Evolutionary conservation across 1,140 invertebrate genomes (phyloP).

Genomic region (Elymnias hypermnestra): DNA sequence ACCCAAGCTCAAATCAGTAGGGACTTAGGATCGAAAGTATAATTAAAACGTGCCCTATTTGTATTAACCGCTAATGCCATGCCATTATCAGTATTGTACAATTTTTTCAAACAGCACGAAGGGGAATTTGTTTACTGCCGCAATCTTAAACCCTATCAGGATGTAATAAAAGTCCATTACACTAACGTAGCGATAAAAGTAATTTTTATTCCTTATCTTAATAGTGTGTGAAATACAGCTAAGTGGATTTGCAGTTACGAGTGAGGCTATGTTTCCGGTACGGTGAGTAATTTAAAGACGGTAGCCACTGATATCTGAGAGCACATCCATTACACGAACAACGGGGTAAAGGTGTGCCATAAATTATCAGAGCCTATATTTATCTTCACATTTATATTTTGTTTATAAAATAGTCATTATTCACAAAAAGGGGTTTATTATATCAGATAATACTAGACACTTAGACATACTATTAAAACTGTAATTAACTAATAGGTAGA

Average conservation of each 20-base stretch:
- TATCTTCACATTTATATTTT: constrained; percentile 61
- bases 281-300: constrained; percentile 68
- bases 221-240: constrained; percentile 56
- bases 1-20: too few relatives aligned
- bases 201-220: constrained; percentile 66
- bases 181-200: constrained; percentile 32
- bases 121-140: neutral
- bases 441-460: too few relatives aligned
- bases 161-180: constrained; percentile 63
- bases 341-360: constrained; percentile 50
- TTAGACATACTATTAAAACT: too few relatives aligned
- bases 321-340: constrained; percentile 64
- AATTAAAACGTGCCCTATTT: too few relatives aligned
- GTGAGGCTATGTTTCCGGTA: constrained; percentile 54
- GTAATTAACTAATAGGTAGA: too few relatives aligned
- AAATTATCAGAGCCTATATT: constrained; percentile 61
- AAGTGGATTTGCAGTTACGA: constrained; percentile 59
- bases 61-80: too few relatives aligned
- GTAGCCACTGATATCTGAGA: constrained; percentile 57
- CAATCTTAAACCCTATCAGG: constrained; percentile 28
- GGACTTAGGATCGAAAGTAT: too few relatives aligned
- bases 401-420: too few relatives aligned
- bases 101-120: too few relatives aligned
- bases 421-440: too few relatives aligned
- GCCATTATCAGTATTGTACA: too few relatives aligned